A percentile compares a stretch with the other conserved stretches of the same genome.
These are phyloP conservation scores for Campylomormyrus numenius DNA, from an alignment of 2,113 vertebrate genomes.

Conservation along the genomic window DNA sequence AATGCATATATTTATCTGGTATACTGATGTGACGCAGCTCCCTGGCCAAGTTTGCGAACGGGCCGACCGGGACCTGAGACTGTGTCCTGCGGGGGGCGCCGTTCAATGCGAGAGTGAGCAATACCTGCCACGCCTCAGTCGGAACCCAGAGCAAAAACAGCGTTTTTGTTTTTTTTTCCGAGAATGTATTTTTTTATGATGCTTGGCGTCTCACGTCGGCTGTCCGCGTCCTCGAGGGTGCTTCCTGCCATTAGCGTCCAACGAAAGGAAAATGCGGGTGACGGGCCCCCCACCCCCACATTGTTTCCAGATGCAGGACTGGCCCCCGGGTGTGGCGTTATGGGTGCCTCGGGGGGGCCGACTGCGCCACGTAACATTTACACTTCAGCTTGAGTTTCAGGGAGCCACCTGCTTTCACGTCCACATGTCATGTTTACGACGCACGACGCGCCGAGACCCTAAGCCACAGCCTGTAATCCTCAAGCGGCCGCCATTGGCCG, in stretches of 20 bases:
- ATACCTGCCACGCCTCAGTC: background rate
- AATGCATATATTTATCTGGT: background rate
- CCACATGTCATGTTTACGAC: background rate
- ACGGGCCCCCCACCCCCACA: background rate
- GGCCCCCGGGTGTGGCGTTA: background rate
- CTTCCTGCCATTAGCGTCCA: background rate
- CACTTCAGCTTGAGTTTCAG: background rate
- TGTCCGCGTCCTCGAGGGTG: background rate
- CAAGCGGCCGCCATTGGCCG: background rate
- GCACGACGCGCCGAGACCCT: background rate
- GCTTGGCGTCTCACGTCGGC: background rate
- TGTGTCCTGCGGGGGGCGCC: background rate
- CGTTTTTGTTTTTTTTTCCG: background rate
- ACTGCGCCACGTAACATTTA: background rate
- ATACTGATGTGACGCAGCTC: background rate
- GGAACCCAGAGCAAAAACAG: background rate
- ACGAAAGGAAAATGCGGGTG: background rate
- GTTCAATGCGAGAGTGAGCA: background rate
- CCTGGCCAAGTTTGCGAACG: background rate
- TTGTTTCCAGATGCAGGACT: background rate
- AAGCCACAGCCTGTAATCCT: background rate
- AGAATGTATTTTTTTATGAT: background rate
- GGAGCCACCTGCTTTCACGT: background rate
- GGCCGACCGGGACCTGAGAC: background rate
- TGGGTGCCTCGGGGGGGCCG: background rate